A percentile compares a stretch with the other conserved stretches of the same genome.
Conservation (phyloP, 2,888 invertebrate genomes). For the Archaeoteleia sp. region DNA sequence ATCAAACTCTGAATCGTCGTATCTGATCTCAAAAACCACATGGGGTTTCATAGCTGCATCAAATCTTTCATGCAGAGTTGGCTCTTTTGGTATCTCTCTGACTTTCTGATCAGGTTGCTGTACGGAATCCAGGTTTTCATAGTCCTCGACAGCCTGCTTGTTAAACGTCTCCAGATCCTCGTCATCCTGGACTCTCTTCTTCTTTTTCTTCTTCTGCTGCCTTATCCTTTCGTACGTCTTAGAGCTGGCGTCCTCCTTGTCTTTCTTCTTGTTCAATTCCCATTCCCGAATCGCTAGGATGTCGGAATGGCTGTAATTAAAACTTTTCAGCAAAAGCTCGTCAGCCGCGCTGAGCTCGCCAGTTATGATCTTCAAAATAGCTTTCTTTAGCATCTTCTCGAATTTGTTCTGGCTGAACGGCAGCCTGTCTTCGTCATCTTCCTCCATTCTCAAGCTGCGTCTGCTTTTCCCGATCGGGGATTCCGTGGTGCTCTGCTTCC, state of each 20-base stretch:
- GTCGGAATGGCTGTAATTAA: conserved; percentile 69
- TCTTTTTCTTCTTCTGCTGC: conserved; percentile 24
- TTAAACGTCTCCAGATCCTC: conserved; percentile 67
- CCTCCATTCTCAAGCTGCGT: conserved; percentile 17
- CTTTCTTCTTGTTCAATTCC: conserved; percentile 60
- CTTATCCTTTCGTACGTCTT: conserved; percentile 7
- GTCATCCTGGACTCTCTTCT: conserved; percentile 21
- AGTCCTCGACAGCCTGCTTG: conserved; percentile 68
- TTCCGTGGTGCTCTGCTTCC: conserved; percentile 13
- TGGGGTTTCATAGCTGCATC: conserved; percentile 67
- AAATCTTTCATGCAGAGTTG: conserved; percentile 56
- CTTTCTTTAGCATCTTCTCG: conserved; percentile 71
- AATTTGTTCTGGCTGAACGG: conserved; percentile 65
- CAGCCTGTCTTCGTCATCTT: conserved; percentile 43
- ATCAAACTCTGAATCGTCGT: conserved; percentile 70
- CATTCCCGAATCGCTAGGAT: conserved; percentile 66
- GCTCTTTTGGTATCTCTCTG: conserved; percentile 3
- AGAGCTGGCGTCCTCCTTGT: conserved; percentile 48
- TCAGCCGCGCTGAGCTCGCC: conserved; percentile 68
- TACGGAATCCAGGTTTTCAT: conserved; percentile 65
- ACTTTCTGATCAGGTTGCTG: conserved; percentile 43
- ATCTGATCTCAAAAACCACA: conserved; percentile 70
- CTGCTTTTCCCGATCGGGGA: neutral
- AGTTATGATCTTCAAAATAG: conserved; percentile 69
- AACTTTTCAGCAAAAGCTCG: conserved; percentile 65